phyloP scores from a whole-genome alignment of 2,888 invertebrate species.

The Nipponacmea schrenckii region DNA sequence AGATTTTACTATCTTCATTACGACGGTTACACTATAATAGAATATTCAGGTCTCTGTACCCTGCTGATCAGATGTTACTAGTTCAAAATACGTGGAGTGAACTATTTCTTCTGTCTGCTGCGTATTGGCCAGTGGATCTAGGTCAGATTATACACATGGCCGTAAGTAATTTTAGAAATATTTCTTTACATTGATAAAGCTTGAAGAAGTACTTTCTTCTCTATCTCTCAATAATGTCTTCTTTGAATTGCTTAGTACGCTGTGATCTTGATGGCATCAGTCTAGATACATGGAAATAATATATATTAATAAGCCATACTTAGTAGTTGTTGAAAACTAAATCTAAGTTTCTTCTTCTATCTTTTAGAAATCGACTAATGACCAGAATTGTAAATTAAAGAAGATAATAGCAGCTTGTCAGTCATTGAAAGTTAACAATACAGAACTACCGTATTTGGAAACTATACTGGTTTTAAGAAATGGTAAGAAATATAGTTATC shows the following conservation, averaged over 20 bases:
- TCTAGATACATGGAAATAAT: too few relatives aligned
- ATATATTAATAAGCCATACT: too few relatives aligned
- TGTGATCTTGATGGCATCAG: too few relatives aligned
- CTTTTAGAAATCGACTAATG: too few relatives aligned
- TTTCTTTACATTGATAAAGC: too few relatives aligned
- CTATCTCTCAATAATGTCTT: too few relatives aligned
- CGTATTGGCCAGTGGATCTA: constrained; percentile 61
- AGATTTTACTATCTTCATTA: constrained; percentile 50
- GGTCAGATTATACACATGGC: constrained; percentile 19
- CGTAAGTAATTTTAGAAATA: too few relatives aligned
- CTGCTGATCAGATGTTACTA: constrained; percentile 48
- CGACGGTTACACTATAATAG: constrained; percentile 53
- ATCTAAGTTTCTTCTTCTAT: too few relatives aligned
- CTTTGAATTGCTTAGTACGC: too few relatives aligned
- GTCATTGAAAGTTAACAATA: constrained; percentile 38
- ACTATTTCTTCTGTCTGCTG: constrained; percentile 56
- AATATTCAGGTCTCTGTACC: constrained; percentile 49
- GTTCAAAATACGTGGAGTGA: constrained; percentile 59
- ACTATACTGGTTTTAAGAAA: constrained; percentile 41
- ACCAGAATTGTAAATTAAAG: constrained; percentile 15
- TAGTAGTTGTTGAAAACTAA: too few relatives aligned
- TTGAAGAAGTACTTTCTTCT: too few relatives aligned
- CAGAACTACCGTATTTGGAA: constrained; percentile 46
- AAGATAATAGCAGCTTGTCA: constrained; percentile 39
- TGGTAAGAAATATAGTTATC: constrained; percentile 29